phyloP scores from a whole-genome alignment of 2,888 invertebrate species.

The Amphipoea lucens region DNA sequence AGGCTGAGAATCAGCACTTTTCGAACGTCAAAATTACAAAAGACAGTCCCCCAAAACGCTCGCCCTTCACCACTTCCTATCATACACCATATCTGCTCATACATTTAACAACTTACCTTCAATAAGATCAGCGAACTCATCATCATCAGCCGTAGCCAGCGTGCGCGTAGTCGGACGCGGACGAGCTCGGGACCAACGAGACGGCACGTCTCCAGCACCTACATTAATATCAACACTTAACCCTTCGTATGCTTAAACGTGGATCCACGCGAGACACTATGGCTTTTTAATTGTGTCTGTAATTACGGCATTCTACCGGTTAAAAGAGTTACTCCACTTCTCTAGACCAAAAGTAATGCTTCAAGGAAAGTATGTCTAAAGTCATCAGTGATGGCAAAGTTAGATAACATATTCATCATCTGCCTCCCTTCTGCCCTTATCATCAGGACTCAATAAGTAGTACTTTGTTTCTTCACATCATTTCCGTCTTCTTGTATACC shows the following conservation, averaged over 20 bases:
- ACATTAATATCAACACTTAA: not conserved
- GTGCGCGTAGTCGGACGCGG: conserved; percentile 84
- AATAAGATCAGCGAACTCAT: conserved; percentile 82
- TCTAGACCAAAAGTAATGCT: not conserved
- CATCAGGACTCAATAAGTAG: not conserved
- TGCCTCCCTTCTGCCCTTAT: not conserved
- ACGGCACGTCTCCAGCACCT: conserved; percentile 66
- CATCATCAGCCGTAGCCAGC: conserved; percentile 79
- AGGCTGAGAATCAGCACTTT: too few relatives aligned
- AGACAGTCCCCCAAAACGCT: too few relatives aligned
- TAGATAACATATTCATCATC: not conserved
- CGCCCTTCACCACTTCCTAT: too few relatives aligned
- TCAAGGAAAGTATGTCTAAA: not conserved
- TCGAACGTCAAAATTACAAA: too few relatives aligned
- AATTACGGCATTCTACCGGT: too few relatives aligned
- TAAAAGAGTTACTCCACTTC: not conserved
- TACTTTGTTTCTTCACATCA: not conserved
- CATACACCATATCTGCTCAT: too few relatives aligned
- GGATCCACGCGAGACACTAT: too few relatives aligned
- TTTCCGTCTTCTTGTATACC: not conserved
- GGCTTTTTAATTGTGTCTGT: too few relatives aligned
- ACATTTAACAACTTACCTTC: conserved; percentile 73
- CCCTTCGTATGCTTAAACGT: too few relatives aligned
- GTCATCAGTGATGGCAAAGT: not conserved
- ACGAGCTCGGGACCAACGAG: conserved; percentile 78